Evolutionary conservation across 2,113 vertebrate genomes (phyloP), one percentile per base, ranked within the genome.

Genomic region (Larimichthys crocea): DNA sequence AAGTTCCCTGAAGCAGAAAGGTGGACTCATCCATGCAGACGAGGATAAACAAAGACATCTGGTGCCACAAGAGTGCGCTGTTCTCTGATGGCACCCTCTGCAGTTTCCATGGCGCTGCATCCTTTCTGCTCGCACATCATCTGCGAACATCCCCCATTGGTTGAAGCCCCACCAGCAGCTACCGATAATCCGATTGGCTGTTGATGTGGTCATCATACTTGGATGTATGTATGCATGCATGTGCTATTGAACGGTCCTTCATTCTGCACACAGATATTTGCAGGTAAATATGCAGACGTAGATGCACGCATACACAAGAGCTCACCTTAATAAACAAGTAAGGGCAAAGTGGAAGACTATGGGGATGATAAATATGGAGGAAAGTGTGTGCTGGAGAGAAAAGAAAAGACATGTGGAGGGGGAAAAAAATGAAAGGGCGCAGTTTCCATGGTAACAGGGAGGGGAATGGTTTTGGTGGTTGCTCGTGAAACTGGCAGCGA

Each of bases 131-230:
- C 74, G 10, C 68, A 61, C 62, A 59, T 84, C 72, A 86, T 82
- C 77, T 64, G 49, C 22, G 10, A 74, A 73, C 62, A 16, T 59
- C 79, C 56, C 67, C 71, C 46, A 88, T 92, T 94, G 88, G 92
- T 52, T 24, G 72, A 79, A 81, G 35, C 66, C 64, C 35, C 50
- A 75, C 62, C 76, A 68, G 64, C 76, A 74, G 84, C 73, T 86
- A 82, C 78, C 16, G 59, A 83, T 71, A 70, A 78, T 69, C 74
- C 8, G 78, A 94, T 94, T 94, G 93, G 93, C 86, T 92, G 82
- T 56, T 90, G 92, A 93, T 94, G 93, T 93, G 92, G 93, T 94
- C 92, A 93, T 93, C 91, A 79, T 31, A 79, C 53, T 68, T 68
- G 63, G 67, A 78, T 56, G 66, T 14, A 66, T 69, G 56, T 35